Percentiles rank a stretch among this genome's conserved stretches.
Evolutionary conservation across 2,797 vertebrate species (phyloP).

Genomic region (Strix occidentalis): DNA sequence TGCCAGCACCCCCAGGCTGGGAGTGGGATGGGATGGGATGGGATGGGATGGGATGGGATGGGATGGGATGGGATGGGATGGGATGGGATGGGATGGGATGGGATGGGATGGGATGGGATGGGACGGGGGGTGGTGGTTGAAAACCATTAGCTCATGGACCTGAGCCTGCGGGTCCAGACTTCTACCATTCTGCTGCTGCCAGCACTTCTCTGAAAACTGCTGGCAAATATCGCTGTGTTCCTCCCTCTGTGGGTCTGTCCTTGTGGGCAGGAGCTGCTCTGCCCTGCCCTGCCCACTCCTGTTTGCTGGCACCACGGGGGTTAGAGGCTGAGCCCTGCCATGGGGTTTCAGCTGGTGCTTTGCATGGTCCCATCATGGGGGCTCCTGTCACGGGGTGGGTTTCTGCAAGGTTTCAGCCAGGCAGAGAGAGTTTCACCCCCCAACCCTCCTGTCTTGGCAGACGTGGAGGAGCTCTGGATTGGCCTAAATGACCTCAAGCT

Average conservation of each 20-base stretch:
- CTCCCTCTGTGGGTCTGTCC: accelerated
- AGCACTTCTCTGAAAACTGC: not conserved
- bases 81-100: not conserved
- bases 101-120: not conserved
- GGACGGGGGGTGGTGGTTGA: not conserved
- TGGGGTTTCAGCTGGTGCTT: not conserved
- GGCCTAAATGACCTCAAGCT: conserved; percentile 92
- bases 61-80: no score
- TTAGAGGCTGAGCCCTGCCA: not conserved
- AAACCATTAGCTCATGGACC: not conserved
- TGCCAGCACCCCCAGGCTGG: not conserved
- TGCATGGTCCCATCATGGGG: accelerated
- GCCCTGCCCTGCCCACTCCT: not conserved
- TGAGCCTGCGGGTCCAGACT: not conserved
- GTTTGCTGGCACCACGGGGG: not conserved
- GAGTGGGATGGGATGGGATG: not conserved
- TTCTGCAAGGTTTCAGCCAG: not conserved
- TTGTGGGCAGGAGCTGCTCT: not conserved
- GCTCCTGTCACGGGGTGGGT: accelerated
- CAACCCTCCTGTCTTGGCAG: conserved; percentile 65
- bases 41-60: not conserved
- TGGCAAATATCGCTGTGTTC: not conserved
- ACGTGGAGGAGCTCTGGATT: conserved; percentile 93
- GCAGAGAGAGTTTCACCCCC: not conserved
- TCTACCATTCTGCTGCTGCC: not conserved